Percentiles rank a stretch among this genome's conserved stretches.
These are phyloP conservation scores for Alitta virens DNA, from an alignment of 2,888 invertebrate genomes.

Conservation along the genomic window DNA sequence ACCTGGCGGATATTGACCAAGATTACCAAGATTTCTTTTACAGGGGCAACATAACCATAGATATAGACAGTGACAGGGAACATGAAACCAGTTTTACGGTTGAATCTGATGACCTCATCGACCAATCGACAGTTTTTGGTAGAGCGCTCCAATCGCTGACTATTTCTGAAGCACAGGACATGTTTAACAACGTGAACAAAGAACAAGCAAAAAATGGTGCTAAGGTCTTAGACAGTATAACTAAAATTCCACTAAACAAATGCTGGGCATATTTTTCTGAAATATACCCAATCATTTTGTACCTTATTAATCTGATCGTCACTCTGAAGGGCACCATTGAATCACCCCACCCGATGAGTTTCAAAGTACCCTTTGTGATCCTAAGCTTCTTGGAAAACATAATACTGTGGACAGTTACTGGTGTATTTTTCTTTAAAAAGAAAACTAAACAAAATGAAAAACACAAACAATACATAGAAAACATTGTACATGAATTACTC, in stretches of 20 bases:
- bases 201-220: constrained; percentile 12
- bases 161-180: too few species aligned
- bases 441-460: constrained; percentile 7
- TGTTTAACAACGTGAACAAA: constrained; percentile 12
- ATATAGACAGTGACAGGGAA: too few species aligned
- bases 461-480: constrained; percentile 24
- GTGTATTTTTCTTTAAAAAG: too few species aligned
- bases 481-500: constrained; percentile 20
- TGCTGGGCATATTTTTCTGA: constrained; percentile 11
- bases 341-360: constrained; percentile 2
- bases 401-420: too few species aligned
- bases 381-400: constrained; percentile 17
- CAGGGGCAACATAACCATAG: too few species aligned
- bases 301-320: constrained; percentile 13
- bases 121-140: too few species aligned
- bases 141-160: too few species aligned
- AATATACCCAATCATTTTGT: constrained; percentile 5
- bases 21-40: too few species aligned
- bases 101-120: too few species aligned
- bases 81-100: too few species aligned
- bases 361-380: constrained; percentile 16
- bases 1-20: too few species aligned
- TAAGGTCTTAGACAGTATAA: constrained; percentile 8
- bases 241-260: constrained; percentile 16
- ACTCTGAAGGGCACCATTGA: constrained; percentile 11